Conservation (phyloP, 2,797 vertebrate genomes). For the Brachyalestes nurse region DNA sequence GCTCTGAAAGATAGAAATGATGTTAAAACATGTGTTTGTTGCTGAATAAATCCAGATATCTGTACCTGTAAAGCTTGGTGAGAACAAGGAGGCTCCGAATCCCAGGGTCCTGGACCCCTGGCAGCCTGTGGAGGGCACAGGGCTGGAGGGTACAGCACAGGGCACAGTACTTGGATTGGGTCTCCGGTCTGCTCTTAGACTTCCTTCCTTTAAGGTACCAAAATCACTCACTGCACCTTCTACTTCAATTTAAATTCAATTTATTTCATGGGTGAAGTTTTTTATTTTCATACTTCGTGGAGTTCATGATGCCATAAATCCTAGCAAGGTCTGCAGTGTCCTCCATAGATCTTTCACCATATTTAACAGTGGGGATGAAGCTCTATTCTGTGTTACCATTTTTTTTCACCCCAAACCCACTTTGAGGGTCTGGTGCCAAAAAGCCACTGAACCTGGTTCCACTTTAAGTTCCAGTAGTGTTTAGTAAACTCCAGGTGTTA, state of each 20-base stretch:
- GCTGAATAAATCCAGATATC: slow-evolving; percentile 63
- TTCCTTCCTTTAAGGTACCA: slow-evolving; percentile 94
- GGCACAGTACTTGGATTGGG: slow-evolving; percentile 69
- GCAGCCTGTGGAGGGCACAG: slow-evolving; percentile 82
- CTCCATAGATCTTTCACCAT: too few species aligned
- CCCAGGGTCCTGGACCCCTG: slow-evolving; percentile 82
- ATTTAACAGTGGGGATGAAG: too few species aligned
- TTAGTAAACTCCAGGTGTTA: too few species aligned
- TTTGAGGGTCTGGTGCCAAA: too few species aligned
- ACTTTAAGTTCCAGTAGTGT: too few species aligned
- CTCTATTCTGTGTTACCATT: too few species aligned
- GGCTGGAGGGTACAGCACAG: slow-evolving; percentile 80
- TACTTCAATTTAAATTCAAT: background rate
- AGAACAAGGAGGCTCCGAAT: slow-evolving; percentile 81
- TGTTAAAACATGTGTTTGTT: background rate
- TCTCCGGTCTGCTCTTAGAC: slow-evolving; percentile 82
- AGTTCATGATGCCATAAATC: too few species aligned
- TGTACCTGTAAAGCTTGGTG: slow-evolving; percentile 83
- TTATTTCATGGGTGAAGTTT: too few species aligned
- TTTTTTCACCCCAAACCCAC: too few species aligned
- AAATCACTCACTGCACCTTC: background rate
- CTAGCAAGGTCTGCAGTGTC: too few species aligned
- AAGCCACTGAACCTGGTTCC: too few species aligned
- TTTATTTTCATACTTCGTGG: too few species aligned
- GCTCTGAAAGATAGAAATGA: background rate